Evolutionary conservation across 2,113 vertebrate species (phyloP).

Genomic region (Cololabis saira): DNA sequence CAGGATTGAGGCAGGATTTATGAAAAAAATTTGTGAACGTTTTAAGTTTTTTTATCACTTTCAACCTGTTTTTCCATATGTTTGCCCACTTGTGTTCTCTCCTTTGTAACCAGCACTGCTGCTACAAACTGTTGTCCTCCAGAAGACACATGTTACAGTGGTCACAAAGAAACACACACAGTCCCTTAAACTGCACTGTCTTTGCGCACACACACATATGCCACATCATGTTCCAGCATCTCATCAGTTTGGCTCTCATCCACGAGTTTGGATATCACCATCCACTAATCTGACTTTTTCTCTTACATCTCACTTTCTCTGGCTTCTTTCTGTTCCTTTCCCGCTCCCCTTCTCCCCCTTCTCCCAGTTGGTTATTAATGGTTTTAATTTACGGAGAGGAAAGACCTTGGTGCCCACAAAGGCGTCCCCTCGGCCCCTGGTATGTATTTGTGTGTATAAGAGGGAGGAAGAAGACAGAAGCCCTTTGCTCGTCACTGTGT

Average conservation of each 20-base stretch:
- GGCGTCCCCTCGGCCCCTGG: slow-evolving; percentile 74
- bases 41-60: too few species aligned
- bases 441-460: slow-evolving; percentile 64
- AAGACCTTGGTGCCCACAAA: slow-evolving; percentile 81
- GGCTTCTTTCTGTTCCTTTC: slow-evolving; percentile 39
- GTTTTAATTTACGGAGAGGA: slow-evolving; percentile 90
- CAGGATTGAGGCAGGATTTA: too few species aligned
- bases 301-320: slow-evolving; percentile 14
- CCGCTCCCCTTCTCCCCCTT: slow-evolving; percentile 27
- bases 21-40: too few species aligned
- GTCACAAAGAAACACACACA: neutral
- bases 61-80: too few species aligned
- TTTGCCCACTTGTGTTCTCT: too few species aligned
- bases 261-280: slow-evolving; percentile 46
- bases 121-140: neutral
- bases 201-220: neutral
- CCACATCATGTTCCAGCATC: neutral
- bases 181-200: neutral
- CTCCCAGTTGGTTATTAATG: slow-evolving; percentile 89
- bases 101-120: neutral
- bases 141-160: slow-evolving; percentile 10
- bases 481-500: slow-evolving; percentile 46
- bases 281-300: slow-evolving; percentile 26
- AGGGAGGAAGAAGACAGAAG: slow-evolving; percentile 18
- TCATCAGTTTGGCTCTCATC: slow-evolving; percentile 30